Evolutionary conservation across 2,113 vertebrate species (phyloP).

Genomic region (Hyaena hyaena): DNA sequence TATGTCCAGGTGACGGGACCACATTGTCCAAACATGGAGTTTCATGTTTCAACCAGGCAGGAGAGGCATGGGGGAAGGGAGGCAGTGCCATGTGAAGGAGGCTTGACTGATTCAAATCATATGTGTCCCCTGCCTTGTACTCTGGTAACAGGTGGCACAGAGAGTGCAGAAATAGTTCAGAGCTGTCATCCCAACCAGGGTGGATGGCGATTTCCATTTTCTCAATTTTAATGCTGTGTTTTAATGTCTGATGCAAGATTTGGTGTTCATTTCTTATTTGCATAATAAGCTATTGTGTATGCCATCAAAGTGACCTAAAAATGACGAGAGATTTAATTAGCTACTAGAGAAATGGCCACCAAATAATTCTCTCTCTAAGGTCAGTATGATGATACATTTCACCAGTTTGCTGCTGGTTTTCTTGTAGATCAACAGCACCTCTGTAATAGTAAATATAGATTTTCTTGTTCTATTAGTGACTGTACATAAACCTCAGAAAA

Average conservation of each 20-base stretch:
- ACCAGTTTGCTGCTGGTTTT: neutral
- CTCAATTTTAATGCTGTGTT: neutral
- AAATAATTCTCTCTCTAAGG: neutral
- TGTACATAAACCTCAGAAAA: neutral
- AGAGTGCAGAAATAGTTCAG: neutral
- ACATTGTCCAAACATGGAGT: neutral
- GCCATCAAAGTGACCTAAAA: neutral
- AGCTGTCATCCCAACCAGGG: neutral
- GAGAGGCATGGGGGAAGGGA: neutral
- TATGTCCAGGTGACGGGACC: neutral
- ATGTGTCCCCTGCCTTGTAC: fast-evolving
- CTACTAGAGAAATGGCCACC: neutral
- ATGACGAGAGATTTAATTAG: neutral
- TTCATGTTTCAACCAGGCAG: neutral
- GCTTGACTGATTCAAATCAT: neutral
- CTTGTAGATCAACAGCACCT: neutral
- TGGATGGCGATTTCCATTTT: neutral
- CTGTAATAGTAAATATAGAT: neutral
- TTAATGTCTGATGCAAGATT: neutral
- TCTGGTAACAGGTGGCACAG: neutral
- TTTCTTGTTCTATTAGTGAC: neutral
- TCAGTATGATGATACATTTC: neutral
- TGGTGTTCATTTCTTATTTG: neutral
- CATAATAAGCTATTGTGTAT: neutral
- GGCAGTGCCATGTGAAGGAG: neutral